Base-by-base conservation (phyloP, 2,888 invertebrate species). In the Harpagoxenus sublaevis region DNA sequence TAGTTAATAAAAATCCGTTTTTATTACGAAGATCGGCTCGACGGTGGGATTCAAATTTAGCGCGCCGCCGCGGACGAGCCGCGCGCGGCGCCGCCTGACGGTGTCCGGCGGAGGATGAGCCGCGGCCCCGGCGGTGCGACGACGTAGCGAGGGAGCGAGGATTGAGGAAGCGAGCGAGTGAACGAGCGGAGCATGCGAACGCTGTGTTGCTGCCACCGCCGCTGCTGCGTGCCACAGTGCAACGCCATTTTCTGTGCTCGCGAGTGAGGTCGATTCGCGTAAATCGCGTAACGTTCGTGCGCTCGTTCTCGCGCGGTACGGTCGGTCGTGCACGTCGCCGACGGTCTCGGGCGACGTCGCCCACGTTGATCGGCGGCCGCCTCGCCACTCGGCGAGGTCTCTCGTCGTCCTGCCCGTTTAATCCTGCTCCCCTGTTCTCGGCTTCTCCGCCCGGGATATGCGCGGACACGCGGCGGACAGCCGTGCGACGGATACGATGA, bases 181-280 rank as follows among this genome's bases (percentile, higher is more conserved):
- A 63, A 48, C 51, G 35, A 63, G 57, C 71, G 79, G 51, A 35
- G 79, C 39, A 73, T 57, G 39, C 45, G 70, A 79, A 53, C 28
- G 62, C 55, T 70, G 39, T 71, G 71, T 5, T 55, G 55, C 39
- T 42, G 39, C 9, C 86, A 88, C 39, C 86, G 88, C 87, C 53
- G 77, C 55, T 66, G 77, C 42, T 77, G 65, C 48, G 68, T 79
- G 57, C 68, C 48, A 55, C 39, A 66, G 86, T 86, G 88, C 85
- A 91, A 90, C 92, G 92, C 92, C 92, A 92, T 92, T 92, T 92
- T 92, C 92, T 90, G 87, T 71, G 88, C 84, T 84, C 91, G 89
- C 89, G 92, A 88, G 84, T 83, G 87, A 86, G 87, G 85, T 87
- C 87, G 78, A 84, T 78, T 84, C 70, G 83, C 85, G 23, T 23